Evolutionary conservation across 2,113 vertebrate genomes (phyloP), one percentile per base, ranked within the genome.

Genomic region (Oreochromis tanganicae): DNA sequence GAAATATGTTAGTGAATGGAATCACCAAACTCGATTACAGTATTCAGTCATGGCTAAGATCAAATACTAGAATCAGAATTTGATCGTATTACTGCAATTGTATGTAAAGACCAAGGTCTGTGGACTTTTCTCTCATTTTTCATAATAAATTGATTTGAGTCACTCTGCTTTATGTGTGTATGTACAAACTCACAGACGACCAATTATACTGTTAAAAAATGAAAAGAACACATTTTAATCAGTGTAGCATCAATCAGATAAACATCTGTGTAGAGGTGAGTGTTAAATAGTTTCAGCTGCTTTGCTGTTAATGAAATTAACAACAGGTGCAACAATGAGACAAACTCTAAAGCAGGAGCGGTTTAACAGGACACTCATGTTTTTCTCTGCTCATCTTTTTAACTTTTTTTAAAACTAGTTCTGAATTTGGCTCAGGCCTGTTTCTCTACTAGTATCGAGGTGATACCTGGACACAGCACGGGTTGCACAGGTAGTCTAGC

Each of bases 91-190:
- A 2, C 34, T 66, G 34, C 34, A 13, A 7, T 0, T 78, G 24
- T 13, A 12, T 32, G 24, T 27, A 27, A 19, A 43, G 82, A 57
- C 17, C 0, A 4, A 19, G 32, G 4, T 50, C 27, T 17, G 16
- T 36, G 10, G 32, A 6, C 13, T 46, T 38, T 1, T 19, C 38
- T 9, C 7, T 43, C 16, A 38, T 59, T 80, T 86, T 92, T 85
- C 78, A 13, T 4, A 92, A 90, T 92, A 92, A 91, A 92, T 55
- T 41, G 5, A 85, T 87, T 50, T 83, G 9, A 80, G 5, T 11
- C 7, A 38, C 29, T 52, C 11, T 0, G 16, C 56, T 68, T 27
- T 7, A 3, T 50, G 71, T 75, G 27, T 29, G 9, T 73, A 0
- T 75, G 41, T 75, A 6, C 41, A 71, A 21, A 5, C 63, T 68